Evolutionary conservation across 2,797 vertebrate genomes (phyloP).

Genomic region (Miichthys miiuy): DNA sequence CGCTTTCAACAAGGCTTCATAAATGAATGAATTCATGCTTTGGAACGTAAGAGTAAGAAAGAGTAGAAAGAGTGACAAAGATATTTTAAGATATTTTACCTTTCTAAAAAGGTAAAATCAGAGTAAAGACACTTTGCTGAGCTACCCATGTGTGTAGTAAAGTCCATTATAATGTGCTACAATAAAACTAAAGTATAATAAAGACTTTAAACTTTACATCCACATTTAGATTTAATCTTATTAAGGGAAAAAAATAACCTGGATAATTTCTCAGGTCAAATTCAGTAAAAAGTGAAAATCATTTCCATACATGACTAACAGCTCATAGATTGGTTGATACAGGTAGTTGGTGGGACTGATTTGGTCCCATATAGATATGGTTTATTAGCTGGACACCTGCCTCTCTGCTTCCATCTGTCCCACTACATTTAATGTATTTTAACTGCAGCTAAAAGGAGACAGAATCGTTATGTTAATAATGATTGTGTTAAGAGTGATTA

Average conservation of each 20-base stretch:
- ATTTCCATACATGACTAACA: not conserved
- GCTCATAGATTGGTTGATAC: too few species aligned
- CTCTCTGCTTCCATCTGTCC: slow-evolving; percentile 7
- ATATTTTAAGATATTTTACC: too few species aligned
- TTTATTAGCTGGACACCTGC: slow-evolving; percentile 1
- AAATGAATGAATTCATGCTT: too few species aligned
- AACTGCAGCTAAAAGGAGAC: slow-evolving; percentile 3
- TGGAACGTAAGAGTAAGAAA: too few species aligned
- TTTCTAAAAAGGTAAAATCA: too few species aligned
- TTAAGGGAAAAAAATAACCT: not conserved
- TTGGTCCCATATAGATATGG: not conserved
- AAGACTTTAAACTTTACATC: too few species aligned
- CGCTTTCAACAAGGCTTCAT: too few species aligned
- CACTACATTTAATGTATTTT: not conserved
- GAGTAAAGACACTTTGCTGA: too few species aligned
- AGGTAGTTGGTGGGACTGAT: not conserved
- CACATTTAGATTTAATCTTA: too few species aligned
- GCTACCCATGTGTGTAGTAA: too few species aligned
- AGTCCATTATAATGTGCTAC: too few species aligned
- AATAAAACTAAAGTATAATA: not conserved
- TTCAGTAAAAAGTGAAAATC: not conserved
- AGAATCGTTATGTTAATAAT: slow-evolving; percentile 26
- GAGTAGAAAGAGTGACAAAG: too few species aligned
- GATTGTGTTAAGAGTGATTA: slow-evolving; percentile 36
- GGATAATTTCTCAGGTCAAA: not conserved